Evolutionary conservation across 2,888 invertebrate genomes (phyloP), one percentile per base, ranked within the genome.

Genomic region (Cerastis leucographa): DNA sequence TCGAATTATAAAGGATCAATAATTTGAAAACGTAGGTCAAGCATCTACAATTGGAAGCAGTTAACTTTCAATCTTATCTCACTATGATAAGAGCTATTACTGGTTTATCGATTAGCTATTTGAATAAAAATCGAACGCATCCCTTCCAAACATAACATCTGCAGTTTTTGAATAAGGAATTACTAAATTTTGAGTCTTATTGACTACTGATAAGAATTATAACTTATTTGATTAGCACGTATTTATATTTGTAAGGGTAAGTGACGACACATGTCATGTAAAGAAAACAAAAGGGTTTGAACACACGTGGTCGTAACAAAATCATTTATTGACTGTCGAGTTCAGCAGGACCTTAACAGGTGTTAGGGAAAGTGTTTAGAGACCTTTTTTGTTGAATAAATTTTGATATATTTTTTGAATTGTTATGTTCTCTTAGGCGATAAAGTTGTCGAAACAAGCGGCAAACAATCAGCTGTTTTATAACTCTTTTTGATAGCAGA

Each of bases 201-300:
- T 0, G 1, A 5, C 0, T 25, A 44, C 0, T 0, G 0, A 40
- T 69, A 85, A 70, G 62, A 49, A 25, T 22, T 22, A 11, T 11
- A 2, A 12, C 6, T 11, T 3, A 59, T 19, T 77, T 72, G 25
- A 25, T 42, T 1, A 14, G 0, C 9, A 8, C 25, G 25, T 71
- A 77, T 79, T 72, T 25, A 29, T 74, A 25, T 62, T 59, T 42
- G 74, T 61, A 69, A 22, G 22, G 6, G 61, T 35, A 61, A 75
- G 84, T 88, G 86, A 78, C 49, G 81, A 83, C 89, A 85, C 80
- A 87, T 88, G 88, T 81, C 85, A 85, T 67, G 64, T 75, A 51
- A 5, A 81, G 87, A 88, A 88, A 89, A 68, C n/a, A 77, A 88
- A 85, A 89, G 81, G 79, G 80, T 64, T 74, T 46, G 56, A 19